Evolutionary conservation across 2,113 vertebrate genomes (phyloP).

Genomic region (Lepidothrix coronata): DNA sequence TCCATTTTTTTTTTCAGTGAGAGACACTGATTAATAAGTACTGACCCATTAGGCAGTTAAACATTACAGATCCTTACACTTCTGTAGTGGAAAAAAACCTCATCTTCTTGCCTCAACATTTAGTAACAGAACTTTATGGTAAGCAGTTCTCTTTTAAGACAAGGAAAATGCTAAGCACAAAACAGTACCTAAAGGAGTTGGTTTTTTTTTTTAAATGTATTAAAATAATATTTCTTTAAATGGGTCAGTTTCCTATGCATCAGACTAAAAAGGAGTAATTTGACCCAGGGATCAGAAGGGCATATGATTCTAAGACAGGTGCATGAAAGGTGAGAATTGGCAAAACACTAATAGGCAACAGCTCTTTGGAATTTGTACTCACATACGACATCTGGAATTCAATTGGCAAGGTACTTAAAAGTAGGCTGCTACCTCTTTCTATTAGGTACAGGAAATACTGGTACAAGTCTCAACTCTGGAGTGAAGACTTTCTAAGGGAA

Average conservation of each 20-base stretch:
- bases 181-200: not conserved
- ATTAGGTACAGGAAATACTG: not conserved
- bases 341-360: not conserved
- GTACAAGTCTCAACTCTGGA: rapidly evolving
- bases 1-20: not conserved
- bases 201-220: not conserved
- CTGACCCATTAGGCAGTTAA: not conserved
- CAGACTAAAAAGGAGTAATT: not conserved
- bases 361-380: not conserved
- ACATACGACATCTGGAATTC: not conserved
- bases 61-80: not conserved
- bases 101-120: not conserved
- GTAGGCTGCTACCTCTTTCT: not conserved
- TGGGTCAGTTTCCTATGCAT: too few relatives aligned
- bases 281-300: not conserved
- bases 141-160: not conserved
- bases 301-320: not conserved
- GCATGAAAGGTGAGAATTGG: not conserved
- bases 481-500: not conserved
- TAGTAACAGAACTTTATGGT: not conserved
- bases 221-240: not conserved
- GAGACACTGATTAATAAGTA: not conserved
- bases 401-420: not conserved
- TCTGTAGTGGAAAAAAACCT: not conserved
- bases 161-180: not conserved